These are phyloP conservation scores for Tinamus guttatus DNA, from an alignment of 2,113 vertebrate genomes.

Conservation along the genomic window DNA sequence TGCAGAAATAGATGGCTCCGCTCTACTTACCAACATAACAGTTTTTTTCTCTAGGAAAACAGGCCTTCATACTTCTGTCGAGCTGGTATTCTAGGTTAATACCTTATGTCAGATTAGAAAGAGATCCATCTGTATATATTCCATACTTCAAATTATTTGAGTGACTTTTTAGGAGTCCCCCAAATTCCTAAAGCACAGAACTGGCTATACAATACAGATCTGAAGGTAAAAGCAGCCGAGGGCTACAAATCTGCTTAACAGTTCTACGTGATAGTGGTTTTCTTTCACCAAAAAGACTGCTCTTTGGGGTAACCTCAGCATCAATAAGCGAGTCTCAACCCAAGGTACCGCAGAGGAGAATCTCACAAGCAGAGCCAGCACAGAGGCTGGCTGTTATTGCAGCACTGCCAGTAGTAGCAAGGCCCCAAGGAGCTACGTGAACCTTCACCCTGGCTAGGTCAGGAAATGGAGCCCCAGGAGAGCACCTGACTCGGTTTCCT, in stretches of 20 bases:
- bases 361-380: neutral
- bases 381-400: neutral
- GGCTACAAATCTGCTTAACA: neutral
- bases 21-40: neutral
- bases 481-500: neutral
- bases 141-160: neutral
- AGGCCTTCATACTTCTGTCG: neutral
- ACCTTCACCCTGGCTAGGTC: neutral
- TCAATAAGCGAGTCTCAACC: neutral
- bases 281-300: neutral
- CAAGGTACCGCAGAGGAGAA: neutral
- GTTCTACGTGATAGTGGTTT: neutral
- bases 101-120: neutral
- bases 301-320: neutral
- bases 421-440: neutral
- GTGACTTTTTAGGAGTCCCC: neutral
- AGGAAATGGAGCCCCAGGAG: neutral
- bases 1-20: neutral
- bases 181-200: neutral
- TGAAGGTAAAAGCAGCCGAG: neutral
- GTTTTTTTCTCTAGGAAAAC: neutral
- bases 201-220: neutral
- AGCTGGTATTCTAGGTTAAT: neutral
- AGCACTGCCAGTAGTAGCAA: neutral
- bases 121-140: neutral